phyloP scores from a whole-genome alignment of 2,797 vertebrate species.

The Antennarius maculatus region DNA sequence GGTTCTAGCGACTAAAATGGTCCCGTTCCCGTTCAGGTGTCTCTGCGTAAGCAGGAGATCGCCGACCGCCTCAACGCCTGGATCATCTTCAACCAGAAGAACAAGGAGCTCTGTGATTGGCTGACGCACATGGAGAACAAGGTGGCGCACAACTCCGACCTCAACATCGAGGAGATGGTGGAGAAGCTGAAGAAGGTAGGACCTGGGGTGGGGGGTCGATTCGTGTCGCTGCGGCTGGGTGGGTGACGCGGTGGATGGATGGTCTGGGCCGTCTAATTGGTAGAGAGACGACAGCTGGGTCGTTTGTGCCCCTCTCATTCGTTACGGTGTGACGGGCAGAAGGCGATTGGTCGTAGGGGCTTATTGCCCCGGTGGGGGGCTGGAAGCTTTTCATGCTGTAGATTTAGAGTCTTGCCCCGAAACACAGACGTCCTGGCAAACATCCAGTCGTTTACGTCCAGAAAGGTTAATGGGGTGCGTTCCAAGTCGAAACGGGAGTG shows the following conservation, averaged over 20 bases:
- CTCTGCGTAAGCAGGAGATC: conserved; percentile 90
- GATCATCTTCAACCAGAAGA: conserved; percentile 94
- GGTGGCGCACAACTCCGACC: conserved; percentile 87
- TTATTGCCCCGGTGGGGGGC: conserved; percentile 18
- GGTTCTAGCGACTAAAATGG: too few species aligned
- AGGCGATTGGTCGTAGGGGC: conserved; percentile 1
- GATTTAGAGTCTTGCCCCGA: conserved; percentile 2
- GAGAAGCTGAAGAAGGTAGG: conserved; percentile 94
- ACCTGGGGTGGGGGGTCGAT: too few species aligned
- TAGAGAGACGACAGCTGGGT: conserved; percentile 50
- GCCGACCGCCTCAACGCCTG: conserved; percentile 91
- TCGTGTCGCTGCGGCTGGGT: not conserved
- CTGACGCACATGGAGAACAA: conserved; percentile 95
- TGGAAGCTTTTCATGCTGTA: conserved; percentile 32
- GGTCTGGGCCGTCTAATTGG: conserved; percentile 29
- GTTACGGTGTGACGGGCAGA: not conserved
- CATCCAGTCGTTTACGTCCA: not conserved
- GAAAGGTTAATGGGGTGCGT: not conserved
- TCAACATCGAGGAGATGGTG: conserved; percentile 95
- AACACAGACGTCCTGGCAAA: conserved; percentile 4
- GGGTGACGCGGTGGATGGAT: not conserved
- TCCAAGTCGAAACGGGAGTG: not conserved
- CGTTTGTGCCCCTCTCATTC: conserved; percentile 41
- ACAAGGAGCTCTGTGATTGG: conserved; percentile 94
- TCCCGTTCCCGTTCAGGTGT: conserved; percentile 79